A percentile compares a stretch with the other conserved stretches of the same genome.
phyloP scores from a whole-genome alignment of 2,888 invertebrate genomes.

The Sminthurinus aureus region DNA sequence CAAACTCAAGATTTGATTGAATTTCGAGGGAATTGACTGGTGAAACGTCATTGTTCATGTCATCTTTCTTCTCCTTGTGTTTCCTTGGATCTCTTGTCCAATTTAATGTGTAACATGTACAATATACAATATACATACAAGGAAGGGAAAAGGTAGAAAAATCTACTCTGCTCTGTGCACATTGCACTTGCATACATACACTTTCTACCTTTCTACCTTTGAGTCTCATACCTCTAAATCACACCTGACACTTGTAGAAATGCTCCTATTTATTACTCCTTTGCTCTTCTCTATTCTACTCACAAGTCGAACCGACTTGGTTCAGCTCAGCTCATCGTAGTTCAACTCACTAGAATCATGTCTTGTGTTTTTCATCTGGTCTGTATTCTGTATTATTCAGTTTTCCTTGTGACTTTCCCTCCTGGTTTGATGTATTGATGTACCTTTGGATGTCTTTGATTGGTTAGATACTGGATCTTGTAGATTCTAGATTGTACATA shows the following conservation, averaged over 20 bases:
- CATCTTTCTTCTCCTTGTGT: background rate
- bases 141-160: background rate
- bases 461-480: too few relatives aligned
- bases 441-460: too few relatives aligned
- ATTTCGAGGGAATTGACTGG: conserved; percentile 29
- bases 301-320: too few relatives aligned
- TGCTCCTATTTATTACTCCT: conserved; percentile 36
- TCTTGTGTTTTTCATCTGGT: too few relatives aligned
- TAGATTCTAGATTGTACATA: too few relatives aligned
- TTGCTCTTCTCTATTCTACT: background rate
- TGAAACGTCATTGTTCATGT: conserved; percentile 5
- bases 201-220: conserved; percentile 23
- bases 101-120: background rate
- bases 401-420: too few relatives aligned
- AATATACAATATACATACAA: too few relatives aligned
- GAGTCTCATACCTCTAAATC: conserved; percentile 27
- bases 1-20: conserved; percentile 21
- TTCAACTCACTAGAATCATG: too few relatives aligned
- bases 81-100: background rate
- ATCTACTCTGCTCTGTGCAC: background rate
- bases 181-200: background rate
- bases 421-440: too few relatives aligned
- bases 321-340: too few relatives aligned
- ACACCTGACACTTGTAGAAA: conserved; percentile 40
- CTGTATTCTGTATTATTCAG: too few relatives aligned